Percentiles rank a stretch among this genome's conserved stretches.
Evolutionary conservation across 2,888 invertebrate genomes (phyloP).

Genomic region (Eulithis prunata): DNA sequence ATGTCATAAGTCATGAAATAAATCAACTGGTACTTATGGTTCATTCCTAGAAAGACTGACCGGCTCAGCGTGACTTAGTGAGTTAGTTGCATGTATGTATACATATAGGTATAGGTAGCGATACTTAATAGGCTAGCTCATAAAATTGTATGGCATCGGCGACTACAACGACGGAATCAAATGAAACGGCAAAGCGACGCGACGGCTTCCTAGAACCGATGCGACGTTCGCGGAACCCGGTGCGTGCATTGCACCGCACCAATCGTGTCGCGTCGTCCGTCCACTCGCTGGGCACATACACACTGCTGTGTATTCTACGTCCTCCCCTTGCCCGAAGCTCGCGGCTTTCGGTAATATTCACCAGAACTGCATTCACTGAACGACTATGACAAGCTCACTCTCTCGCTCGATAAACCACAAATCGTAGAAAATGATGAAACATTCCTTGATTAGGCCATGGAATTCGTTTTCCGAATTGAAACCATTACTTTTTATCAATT

Average conservation of each 20-base stretch:
- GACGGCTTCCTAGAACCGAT: not conserved
- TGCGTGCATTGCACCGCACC: too few relatives aligned
- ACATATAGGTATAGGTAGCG: not conserved
- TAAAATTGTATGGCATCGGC: conserved; percentile 10
- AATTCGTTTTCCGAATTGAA: conserved; percentile 9
- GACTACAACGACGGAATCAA: conserved; percentile 5
- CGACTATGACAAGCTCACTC: conserved; percentile 16
- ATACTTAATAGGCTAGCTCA: conserved; percentile 10
- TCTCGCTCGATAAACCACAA: not conserved
- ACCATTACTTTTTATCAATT: conserved; percentile 8
- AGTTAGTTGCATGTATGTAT: not conserved
- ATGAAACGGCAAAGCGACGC: conserved; percentile 6
- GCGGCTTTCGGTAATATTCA: too few relatives aligned
- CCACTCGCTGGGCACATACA: too few relatives aligned
- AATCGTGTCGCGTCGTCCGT: too few relatives aligned
- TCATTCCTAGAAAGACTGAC: too few relatives aligned
- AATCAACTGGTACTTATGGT: too few relatives aligned
- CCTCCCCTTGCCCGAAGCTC: not conserved
- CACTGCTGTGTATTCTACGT: too few relatives aligned
- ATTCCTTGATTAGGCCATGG: conserved; percentile 6
- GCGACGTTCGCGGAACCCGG: too few relatives aligned
- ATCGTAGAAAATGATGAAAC: conserved; percentile 17
- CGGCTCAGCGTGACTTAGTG: too few relatives aligned
- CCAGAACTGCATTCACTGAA: conserved; percentile 10
- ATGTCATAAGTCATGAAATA: too few relatives aligned